phyloP scores from a whole-genome alignment of 2,888 invertebrate species.

The Andricus quercusramuli region DNA sequence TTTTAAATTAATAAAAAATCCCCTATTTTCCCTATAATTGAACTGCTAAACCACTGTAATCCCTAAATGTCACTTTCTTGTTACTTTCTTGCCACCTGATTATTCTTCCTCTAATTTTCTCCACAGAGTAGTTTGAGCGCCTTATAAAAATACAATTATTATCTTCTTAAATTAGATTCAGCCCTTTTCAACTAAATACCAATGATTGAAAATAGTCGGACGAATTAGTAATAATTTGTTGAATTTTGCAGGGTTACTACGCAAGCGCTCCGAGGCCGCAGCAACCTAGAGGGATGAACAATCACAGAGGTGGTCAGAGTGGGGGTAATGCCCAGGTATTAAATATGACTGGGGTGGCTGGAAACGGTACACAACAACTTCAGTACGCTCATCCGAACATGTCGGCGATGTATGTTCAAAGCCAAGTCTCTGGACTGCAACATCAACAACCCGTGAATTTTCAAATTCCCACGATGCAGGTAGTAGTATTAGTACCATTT shows the following conservation, averaged over 20 bases:
- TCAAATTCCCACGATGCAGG: slow-evolving; percentile 68
- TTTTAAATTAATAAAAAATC: too few species aligned
- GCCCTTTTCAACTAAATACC: too few species aligned
- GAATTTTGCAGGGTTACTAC: slow-evolving; percentile 63
- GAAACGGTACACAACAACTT: slow-evolving; percentile 69
- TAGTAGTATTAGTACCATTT: slow-evolving; percentile 50
- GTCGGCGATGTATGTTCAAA: slow-evolving; percentile 65
- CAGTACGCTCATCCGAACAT: slow-evolving; percentile 67
- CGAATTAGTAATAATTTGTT: neutral
- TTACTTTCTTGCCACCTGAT: too few species aligned
- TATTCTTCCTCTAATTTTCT: too few species aligned
- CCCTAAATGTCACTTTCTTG: too few species aligned
- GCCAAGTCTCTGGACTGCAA: slow-evolving; percentile 69
- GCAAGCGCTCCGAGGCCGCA: slow-evolving; percentile 68
- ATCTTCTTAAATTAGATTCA: too few species aligned
- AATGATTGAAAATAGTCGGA: neutral
- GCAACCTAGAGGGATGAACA: slow-evolving; percentile 67
- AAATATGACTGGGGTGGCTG: slow-evolving; percentile 68
- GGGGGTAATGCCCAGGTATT: slow-evolving; percentile 68
- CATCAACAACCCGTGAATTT: slow-evolving; percentile 69
- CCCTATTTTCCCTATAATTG: too few species aligned
- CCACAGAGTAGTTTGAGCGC: too few species aligned
- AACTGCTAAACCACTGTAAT: too few species aligned
- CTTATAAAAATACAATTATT: too few species aligned
- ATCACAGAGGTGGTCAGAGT: slow-evolving; percentile 70